phyloP scores from a whole-genome alignment of 1,140 invertebrate genomes.

The Heliconius melpomene region DNA sequence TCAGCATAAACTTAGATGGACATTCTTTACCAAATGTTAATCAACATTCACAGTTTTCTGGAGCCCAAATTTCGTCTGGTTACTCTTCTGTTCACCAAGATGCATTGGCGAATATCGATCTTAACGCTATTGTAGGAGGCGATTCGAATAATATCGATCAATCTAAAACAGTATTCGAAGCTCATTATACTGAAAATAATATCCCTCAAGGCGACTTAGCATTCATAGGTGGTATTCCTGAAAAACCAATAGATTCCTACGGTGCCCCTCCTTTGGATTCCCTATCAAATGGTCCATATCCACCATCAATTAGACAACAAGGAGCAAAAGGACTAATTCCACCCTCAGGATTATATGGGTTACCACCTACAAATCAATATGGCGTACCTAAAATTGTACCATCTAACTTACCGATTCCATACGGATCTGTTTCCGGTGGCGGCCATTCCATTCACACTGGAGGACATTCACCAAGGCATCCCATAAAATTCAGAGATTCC shows the following conservation, averaged over 20 bases:
- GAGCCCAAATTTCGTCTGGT: slow-evolving; percentile 63
- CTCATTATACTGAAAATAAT: slow-evolving; percentile 73
- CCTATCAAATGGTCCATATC: slow-evolving; percentile 77
- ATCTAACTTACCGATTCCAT: slow-evolving; percentile 73
- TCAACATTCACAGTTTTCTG: slow-evolving; percentile 49
- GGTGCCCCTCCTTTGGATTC: slow-evolving; percentile 78
- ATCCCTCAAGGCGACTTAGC: slow-evolving; percentile 47
- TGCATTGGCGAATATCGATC: slow-evolving; percentile 72
- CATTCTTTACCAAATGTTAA: slow-evolving; percentile 49
- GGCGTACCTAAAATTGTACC: slow-evolving; percentile 79
- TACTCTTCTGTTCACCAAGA: slow-evolving; percentile 76
- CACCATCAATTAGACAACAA: slow-evolving; percentile 71
- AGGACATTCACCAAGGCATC: slow-evolving; percentile 79
- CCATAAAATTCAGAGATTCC: slow-evolving; percentile 86
- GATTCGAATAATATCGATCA: slow-evolving; percentile 77
- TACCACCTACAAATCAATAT: slow-evolving; percentile 80
- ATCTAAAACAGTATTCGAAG: slow-evolving; percentile 79
- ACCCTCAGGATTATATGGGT: slow-evolving; percentile 81
- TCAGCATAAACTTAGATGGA: slow-evolving; percentile 57
- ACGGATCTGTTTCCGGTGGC: slow-evolving; percentile 72
- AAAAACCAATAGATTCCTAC: slow-evolving; percentile 74
- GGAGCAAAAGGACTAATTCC: slow-evolving; percentile 80
- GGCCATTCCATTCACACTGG: slow-evolving; percentile 72
- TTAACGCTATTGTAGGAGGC: slow-evolving; percentile 75
- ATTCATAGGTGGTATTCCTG: slow-evolving; percentile 47